Evolutionary conservation across 2,113 vertebrate species (phyloP), one percentile per base, ranked within the genome.

Genomic region (Dipodomys stephensi): DNA sequence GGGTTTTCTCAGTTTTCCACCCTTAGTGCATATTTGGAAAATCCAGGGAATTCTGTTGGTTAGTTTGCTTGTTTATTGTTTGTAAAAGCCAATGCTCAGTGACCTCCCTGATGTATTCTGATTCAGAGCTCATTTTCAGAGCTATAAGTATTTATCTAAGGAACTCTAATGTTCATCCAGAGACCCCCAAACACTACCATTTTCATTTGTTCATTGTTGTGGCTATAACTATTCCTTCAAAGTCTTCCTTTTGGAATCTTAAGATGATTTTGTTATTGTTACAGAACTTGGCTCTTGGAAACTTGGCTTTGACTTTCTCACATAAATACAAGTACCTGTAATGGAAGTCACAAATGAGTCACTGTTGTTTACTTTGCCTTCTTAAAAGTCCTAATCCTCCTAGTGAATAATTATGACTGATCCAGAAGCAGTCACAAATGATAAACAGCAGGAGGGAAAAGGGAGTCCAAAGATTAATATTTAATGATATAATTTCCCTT

Each of bases 251-350:
- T 84, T 93, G 53, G 35, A 69, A 71, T 90, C 68, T 83, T 73
- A 81, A 90, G 44, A 88, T 72, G 22, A 30, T 93, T 93, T 78
- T 89, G 81, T 62, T 81, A 83, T 60, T 30, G 92, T 65, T 80
- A 10, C 25, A 86, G 83, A 94, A 88, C 2, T 35, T 93, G 79
- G 69, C 62, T 94, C 80, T 86, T 93, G 18, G 91, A 96, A 94
- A 93, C 4, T 90, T 44, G 93, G 16, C 16, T 77, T 80, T 62
- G 22, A 71, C 44, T 88, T 88, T 83, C 64, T 93, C 28, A 12
- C 25, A 4, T 77, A 35, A 22, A 80, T 87, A 74, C 57, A 53
- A 88, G 71, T 20, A 2, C 53, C 18, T 49, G 1, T 86, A 94
- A 79, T 25, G 62, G 65, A 94, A 88, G 68, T 67, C 35, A 67